Conservation (phyloP, 1,140 invertebrate genomes). For the Thaumatotibia leucotreta region DNA sequence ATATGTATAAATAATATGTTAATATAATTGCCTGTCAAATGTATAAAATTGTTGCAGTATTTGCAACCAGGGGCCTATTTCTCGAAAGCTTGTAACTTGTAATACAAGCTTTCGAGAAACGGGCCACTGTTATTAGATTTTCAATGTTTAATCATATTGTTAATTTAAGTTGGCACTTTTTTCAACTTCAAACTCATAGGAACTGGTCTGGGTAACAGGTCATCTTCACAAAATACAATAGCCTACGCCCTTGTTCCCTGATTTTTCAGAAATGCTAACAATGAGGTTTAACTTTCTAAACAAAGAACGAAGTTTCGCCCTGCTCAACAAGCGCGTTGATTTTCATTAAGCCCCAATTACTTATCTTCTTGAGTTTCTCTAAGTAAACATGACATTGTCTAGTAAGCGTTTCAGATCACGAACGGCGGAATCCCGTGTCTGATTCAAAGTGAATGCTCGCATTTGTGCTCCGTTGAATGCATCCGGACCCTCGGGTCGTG, state of each 20-base stretch:
- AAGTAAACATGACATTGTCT: constrained; percentile 15
- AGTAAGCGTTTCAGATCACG: constrained; percentile 38
- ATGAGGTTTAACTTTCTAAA: constrained; percentile 5
- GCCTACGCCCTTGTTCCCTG: neutral
- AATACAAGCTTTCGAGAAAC: too few species aligned
- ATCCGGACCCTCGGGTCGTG: constrained; percentile 43
- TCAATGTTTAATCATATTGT: too few species aligned
- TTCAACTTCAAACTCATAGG: too few species aligned
- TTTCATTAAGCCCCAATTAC: constrained; percentile 10
- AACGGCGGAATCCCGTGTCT: constrained; percentile 37
- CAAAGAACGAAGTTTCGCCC: neutral
- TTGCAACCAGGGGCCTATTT: too few species aligned
- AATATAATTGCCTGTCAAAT: too few species aligned
- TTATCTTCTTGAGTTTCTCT: neutral
- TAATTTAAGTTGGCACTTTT: too few species aligned
- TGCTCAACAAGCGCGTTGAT: neutral
- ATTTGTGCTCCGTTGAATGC: constrained; percentile 43
- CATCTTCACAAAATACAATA: too few species aligned
- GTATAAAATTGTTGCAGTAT: too few species aligned
- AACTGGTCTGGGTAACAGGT: too few species aligned
- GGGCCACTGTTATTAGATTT: too few species aligned
- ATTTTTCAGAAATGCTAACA: neutral
- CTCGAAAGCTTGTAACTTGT: too few species aligned
- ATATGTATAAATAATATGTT: too few species aligned
- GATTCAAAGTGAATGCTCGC: constrained; percentile 49